Percentiles rank a stretch among this genome's conserved stretches.
Evolutionary conservation across 2,888 invertebrate genomes (phyloP).

Genomic region (Aleiodes alternator): DNA sequence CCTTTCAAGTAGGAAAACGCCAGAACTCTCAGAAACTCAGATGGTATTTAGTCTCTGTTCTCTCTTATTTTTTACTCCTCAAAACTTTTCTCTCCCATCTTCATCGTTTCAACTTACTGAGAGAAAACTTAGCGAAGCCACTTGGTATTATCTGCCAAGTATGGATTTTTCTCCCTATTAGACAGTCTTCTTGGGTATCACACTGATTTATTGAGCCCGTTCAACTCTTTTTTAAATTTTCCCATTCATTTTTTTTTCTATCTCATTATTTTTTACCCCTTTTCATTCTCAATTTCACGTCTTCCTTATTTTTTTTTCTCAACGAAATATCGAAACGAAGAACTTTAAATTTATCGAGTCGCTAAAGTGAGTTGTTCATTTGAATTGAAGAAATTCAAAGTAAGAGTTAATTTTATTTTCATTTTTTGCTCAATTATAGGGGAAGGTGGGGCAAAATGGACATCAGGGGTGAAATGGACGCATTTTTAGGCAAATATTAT

Average conservation of each 20-base stretch:
- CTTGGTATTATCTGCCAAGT: slow-evolving; percentile 17
- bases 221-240: slow-evolving; percentile 26
- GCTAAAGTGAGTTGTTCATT: too few species aligned
- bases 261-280: background rate
- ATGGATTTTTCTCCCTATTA: slow-evolving; percentile 27
- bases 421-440: too few species aligned
- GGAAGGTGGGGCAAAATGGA: too few species aligned
- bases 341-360: too few species aligned
- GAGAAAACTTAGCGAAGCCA: slow-evolving; percentile 10
- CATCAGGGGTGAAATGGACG: too few species aligned
- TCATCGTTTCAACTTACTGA: background rate
- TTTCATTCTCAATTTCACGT: too few species aligned
- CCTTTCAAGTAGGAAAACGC: background rate
- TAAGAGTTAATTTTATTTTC: too few species aligned
- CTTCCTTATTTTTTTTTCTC: too few species aligned
- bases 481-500: too few species aligned
- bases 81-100: slow-evolving; percentile 2
- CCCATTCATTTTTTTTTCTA: slow-evolving; percentile 21
- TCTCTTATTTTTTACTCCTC: background rate
- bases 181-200: slow-evolving; percentile 19
- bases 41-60: slow-evolving; percentile 4
- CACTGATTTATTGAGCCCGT: slow-evolving; percentile 20
- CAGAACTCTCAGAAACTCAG: slow-evolving; percentile 10
- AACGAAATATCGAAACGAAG: too few species aligned
- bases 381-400: too few species aligned